Base-by-base conservation (phyloP, 2,113 vertebrate genomes). In the Perca schrenkii region DNA sequence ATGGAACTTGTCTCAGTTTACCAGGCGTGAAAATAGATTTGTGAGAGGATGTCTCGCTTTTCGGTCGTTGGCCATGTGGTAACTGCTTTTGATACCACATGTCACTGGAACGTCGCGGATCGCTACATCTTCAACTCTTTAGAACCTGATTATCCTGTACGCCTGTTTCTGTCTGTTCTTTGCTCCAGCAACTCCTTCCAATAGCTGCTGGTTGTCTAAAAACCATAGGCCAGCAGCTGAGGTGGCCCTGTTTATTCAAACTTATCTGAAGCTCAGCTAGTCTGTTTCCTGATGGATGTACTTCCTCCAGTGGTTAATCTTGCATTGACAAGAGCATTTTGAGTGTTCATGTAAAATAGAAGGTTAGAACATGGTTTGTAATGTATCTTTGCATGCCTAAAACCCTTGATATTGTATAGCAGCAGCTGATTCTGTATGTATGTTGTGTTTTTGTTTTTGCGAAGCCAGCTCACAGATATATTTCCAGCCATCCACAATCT, bases 11-110 rank as follows among this genome's bases (percentile, higher is more conserved):
- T 86, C 72, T 87, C 73, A 36, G 69, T 84, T 86, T 82, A 79
- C 77, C 5, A 64, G 43, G 31, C 84, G 63, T 88, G 66, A 76
- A 79, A 88, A 86, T 78, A 56, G 74, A 88, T 82, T 87, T 88
- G 65, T 60, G 68, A 50, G 68, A 67, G 50, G 74, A 43, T 43
- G 40, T 43, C 40, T 43, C 10, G 40, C 40, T 11, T 43, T 34
- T 43, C 2, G 8, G 69, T 53, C 50, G 15, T 65, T 40, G 15
- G n/a, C 12, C 22, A 58, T 40, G 57, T 67, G 43, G 14, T 53
- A 17, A 57, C 28, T 50, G 43, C n/a, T 57, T 34, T 13, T 77
- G 34, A 66, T 40, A 11, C 14, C 54, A 15, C 28, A 43, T 71
- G 63, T 36, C 3, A 52, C 36, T 31, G 36, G 67, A 80, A 76